phyloP scores from a whole-genome alignment of 2,888 invertebrate species.

The Trissolcus japonicus region DNA sequence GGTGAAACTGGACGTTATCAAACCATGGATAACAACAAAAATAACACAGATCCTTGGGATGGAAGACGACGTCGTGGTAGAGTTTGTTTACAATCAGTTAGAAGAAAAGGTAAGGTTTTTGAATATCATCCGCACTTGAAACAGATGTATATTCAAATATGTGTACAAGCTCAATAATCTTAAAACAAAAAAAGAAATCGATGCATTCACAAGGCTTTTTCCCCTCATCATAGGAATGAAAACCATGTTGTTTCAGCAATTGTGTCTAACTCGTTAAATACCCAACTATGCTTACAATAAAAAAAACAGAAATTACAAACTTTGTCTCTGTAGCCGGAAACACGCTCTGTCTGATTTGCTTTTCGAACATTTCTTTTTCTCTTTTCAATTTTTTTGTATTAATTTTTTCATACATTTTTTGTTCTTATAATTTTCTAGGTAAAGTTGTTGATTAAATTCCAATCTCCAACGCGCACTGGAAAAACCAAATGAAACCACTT shows the following conservation, averaged over 20 bases:
- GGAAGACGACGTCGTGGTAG: conserved; percentile 99
- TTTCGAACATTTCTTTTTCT: not conserved
- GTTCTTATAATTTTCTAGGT: too few species aligned
- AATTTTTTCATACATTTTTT: conserved; percentile 1
- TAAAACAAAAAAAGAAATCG: conserved; percentile 50
- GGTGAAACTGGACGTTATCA: conserved; percentile 97
- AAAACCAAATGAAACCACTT: too few species aligned
- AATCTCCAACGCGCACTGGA: too few species aligned
- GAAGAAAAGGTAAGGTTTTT: conserved; percentile 88
- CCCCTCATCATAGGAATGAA: conserved; percentile 75
- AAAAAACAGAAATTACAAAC: conserved; percentile 9
- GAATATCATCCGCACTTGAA: not conserved
- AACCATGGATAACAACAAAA: conserved; percentile 99
- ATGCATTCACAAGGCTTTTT: conserved; percentile 75
- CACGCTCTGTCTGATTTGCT: not conserved
- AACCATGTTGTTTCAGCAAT: conserved; percentile 72
- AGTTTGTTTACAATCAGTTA: conserved; percentile 98
- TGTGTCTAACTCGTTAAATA: conserved; percentile 44
- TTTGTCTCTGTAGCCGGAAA: conserved; percentile 22
- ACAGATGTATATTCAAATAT: conserved; percentile 8
- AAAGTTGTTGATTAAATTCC: too few species aligned
- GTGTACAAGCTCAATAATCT: conserved; percentile 40
- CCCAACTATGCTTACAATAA: conserved; percentile 41
- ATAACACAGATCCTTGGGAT: conserved; percentile 97
- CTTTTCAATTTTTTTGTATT: not conserved